phyloP scores from a whole-genome alignment of 2,888 invertebrate genomes.

The Ctenicera cuprea region DNA sequence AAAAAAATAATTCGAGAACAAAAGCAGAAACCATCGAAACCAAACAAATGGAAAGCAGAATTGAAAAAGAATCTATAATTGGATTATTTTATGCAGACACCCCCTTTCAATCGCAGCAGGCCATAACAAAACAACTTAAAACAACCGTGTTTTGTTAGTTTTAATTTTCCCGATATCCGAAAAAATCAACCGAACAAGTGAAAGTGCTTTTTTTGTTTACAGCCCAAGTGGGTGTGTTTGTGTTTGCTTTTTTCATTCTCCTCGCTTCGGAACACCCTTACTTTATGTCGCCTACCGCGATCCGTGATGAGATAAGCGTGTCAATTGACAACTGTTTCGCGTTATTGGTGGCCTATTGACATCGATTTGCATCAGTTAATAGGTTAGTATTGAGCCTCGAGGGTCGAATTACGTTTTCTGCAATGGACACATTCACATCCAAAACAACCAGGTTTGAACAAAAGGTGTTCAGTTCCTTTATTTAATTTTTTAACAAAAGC shows the following conservation, averaged over 20 bases:
- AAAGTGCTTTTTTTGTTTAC: constrained; percentile 60
- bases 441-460: constrained; percentile 1
- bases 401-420: constrained; percentile 30
- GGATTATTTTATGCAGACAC: constrained; percentile 66
- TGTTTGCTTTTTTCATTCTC: constrained; percentile 54
- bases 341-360: constrained; percentile 65
- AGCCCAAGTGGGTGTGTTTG: constrained; percentile 53
- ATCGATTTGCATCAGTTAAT: constrained; percentile 62
- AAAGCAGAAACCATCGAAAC: constrained; percentile 49
- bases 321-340: constrained; percentile 62
- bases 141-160: constrained; percentile 64
- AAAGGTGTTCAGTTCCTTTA: background rate
- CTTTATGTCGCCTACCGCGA: constrained; percentile 52
- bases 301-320: constrained; percentile 59
- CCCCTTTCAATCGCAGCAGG: constrained; percentile 65
- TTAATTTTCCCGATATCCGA: constrained; percentile 61
- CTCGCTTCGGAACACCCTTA: constrained; percentile 40
- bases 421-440: constrained; percentile 1
- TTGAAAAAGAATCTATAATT: constrained; percentile 66
- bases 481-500: background rate
- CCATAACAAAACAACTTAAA: constrained; percentile 65
- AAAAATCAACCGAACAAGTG: constrained; percentile 59
- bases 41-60: constrained; percentile 50
- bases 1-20: constrained; percentile 42
- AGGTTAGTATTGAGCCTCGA: constrained; percentile 47